Percentiles rank a stretch among this genome's conserved stretches.
Evolutionary conservation across 1,140 invertebrate species (phyloP).

Genomic region (Diuraphis noxia): DNA sequence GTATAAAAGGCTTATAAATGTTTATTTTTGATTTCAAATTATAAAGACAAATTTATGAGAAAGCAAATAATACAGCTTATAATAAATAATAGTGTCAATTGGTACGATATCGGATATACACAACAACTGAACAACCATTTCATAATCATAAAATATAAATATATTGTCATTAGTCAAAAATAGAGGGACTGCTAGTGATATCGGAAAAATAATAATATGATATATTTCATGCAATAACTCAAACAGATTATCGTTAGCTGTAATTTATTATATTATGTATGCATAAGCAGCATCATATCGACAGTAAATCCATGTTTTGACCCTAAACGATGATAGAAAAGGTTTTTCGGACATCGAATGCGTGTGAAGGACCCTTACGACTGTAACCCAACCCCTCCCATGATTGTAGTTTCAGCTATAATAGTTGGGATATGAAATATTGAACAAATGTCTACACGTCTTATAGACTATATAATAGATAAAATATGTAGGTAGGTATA

Average conservation of each 20-base stretch:
- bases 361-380: not conserved
- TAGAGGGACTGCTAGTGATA: not conserved
- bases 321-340: not conserved
- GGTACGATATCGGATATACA: not conserved
- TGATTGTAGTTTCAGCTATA: not conserved
- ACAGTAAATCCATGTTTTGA: not conserved
- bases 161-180: not conserved
- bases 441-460: not conserved
- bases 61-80: not conserved
- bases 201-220: not conserved
- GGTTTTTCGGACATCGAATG: not conserved
- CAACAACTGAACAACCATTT: not conserved
- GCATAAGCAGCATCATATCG: not conserved
- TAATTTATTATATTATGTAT: slow-evolving; percentile 12
- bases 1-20: not conserved
- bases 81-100: not conserved
- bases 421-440: not conserved
- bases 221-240: slow-evolving; percentile 10
- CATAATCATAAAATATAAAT: not conserved
- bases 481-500: not conserved
- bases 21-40: not conserved
- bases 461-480: not conserved
- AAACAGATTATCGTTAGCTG: slow-evolving; percentile 14
- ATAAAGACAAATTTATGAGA: not conserved
- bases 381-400: not conserved